phyloP scores from a whole-genome alignment of 2,113 vertebrate genomes.

The Fulica atra region DNA sequence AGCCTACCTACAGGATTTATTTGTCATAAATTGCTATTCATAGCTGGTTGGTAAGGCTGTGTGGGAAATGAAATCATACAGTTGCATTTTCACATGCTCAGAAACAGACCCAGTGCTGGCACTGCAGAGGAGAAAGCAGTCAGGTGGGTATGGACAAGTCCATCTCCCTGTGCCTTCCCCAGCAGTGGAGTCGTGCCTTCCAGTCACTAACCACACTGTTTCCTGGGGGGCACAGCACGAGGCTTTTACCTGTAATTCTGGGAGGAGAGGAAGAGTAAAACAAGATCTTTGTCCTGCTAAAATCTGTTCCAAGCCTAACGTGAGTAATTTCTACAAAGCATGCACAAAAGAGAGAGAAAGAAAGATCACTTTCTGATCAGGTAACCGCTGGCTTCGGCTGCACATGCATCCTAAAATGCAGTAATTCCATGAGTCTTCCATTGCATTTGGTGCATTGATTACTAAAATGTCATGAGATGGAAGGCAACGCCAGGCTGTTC shows the following conservation, averaged over 20 bases:
- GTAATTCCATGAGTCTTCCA: background rate
- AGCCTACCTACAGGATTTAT: background rate
- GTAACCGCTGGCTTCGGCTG: background rate
- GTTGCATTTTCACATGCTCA: fast-evolving
- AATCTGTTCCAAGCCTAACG: background rate
- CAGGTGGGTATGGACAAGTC: fast-evolving
- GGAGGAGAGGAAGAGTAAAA: background rate
- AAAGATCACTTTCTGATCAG: background rate
- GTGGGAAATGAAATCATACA: background rate
- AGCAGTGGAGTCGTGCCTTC: fast-evolving
- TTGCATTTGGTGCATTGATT: background rate
- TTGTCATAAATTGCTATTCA: background rate
- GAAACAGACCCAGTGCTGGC: background rate
- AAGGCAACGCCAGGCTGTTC: background rate
- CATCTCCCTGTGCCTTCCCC: background rate
- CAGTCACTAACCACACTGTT: background rate
- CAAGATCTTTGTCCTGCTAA: background rate
- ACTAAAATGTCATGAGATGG: background rate
- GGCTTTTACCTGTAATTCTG: background rate
- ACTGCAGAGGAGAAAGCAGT: background rate
- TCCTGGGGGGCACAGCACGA: background rate
- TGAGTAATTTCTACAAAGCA: background rate
- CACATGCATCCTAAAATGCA: background rate
- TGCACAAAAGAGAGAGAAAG: background rate
- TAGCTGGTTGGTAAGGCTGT: background rate